Conservation (phyloP, 2,113 vertebrate genomes). For the Crotalus tigris region DNA sequence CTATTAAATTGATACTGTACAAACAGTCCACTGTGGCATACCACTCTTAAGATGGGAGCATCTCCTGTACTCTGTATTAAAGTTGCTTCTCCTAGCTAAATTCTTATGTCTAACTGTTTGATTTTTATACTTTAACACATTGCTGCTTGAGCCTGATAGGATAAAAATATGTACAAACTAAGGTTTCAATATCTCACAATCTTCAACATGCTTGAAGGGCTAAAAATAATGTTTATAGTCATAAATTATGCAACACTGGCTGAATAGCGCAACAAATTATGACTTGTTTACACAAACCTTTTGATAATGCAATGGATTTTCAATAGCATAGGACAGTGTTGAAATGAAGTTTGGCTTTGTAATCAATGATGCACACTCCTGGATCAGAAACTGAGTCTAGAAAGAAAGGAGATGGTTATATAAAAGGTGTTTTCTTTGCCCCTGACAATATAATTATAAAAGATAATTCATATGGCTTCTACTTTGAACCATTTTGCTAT, state of each 20-base stretch:
- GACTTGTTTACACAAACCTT: slow-evolving; percentile 79
- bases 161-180: neutral
- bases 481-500: neutral
- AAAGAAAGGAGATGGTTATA: neutral
- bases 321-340: slow-evolving; percentile 97
- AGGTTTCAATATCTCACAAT: neutral
- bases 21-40: neutral
- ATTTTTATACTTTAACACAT: neutral
- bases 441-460: neutral
- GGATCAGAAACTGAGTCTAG: slow-evolving; percentile 99
- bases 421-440: neutral
- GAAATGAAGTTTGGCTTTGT: slow-evolving; percentile 99
- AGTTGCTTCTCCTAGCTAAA: neutral
- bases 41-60: neutral
- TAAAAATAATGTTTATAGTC: neutral
- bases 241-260: neutral
- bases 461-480: neutral
- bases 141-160: neutral
- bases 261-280: neutral
- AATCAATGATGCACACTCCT: slow-evolving; percentile 98
- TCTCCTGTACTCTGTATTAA: neutral
- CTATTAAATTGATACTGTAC: neutral
- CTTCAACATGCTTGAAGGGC: neutral
- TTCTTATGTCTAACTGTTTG: neutral
- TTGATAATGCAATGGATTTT: slow-evolving; percentile 99